phyloP scores from a whole-genome alignment of 2,113 vertebrate genomes.

The Serinus canaria region DNA sequence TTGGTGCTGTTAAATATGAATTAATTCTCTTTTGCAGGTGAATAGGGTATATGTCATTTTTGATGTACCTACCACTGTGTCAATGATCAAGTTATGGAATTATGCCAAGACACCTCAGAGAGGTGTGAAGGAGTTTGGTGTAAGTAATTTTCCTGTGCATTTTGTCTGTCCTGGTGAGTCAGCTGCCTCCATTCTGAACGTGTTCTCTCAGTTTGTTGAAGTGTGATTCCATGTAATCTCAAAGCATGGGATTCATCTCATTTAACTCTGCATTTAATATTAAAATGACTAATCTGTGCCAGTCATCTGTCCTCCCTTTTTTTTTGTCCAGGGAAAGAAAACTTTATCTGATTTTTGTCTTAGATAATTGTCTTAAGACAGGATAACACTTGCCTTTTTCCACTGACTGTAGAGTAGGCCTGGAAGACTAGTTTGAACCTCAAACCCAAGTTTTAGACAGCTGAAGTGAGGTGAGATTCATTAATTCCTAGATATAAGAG shows the following conservation, averaged over 20 bases:
- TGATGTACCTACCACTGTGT: conserved; percentile 90
- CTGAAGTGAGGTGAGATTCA: conserved; percentile 10
- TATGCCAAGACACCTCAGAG: conserved; percentile 93
- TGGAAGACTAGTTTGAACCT: not conserved
- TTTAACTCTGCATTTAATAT: not conserved
- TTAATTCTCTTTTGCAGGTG: conserved; percentile 75
- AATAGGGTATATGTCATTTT: conserved; percentile 97
- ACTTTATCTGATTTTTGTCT: not conserved
- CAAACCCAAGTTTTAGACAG: not conserved
- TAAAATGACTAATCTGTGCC: conserved; percentile 2
- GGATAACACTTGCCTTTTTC: not conserved
- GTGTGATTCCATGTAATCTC: conserved; percentile 29
- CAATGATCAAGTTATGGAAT: conserved; percentile 98
- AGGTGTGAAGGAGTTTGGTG: conserved; percentile 98
- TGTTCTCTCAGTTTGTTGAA: conserved; percentile 10
- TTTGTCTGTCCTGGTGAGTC: not conserved
- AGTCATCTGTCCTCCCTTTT: conserved; percentile 22
- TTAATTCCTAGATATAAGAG: conserved; percentile 25
- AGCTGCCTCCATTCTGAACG: not conserved
- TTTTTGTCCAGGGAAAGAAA: not conserved
- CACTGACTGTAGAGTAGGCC: not conserved
- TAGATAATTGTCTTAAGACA: not conserved
- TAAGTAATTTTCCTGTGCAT: conserved; percentile 67
- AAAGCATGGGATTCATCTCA: not conserved
- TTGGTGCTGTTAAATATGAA: not conserved